Conservation (phyloP, 2,113 vertebrate species). For the Sterrhoptilus dennistouni region DNA sequence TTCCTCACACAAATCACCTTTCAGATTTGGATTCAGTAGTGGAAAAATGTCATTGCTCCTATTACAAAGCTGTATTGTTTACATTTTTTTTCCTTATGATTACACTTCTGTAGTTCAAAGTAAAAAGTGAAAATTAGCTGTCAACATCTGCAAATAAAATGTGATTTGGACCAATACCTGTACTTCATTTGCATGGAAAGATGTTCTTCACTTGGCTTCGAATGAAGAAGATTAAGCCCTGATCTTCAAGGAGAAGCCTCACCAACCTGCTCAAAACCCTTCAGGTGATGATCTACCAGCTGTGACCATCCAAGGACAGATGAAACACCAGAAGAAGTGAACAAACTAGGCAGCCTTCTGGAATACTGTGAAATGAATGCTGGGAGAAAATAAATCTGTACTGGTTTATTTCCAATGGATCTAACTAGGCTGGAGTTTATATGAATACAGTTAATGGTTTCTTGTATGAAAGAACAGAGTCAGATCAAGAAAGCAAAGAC, state of each 20-base stretch:
- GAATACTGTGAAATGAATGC: neutral
- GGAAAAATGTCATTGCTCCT: neutral
- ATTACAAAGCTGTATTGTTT: neutral
- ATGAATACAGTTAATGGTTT: neutral
- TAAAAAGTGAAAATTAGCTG: neutral
- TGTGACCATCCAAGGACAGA: neutral
- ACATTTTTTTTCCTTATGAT: neutral
- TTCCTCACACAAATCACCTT: neutral
- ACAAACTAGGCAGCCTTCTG: neutral
- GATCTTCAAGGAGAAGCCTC: neutral
- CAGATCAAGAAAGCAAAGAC: neutral
- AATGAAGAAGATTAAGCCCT: neutral
- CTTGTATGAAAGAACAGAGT: neutral
- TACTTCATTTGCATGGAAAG: neutral
- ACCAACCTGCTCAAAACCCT: neutral
- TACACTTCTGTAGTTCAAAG: neutral
- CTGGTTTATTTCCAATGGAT: neutral
- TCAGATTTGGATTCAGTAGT: neutral
- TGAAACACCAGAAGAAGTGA: neutral
- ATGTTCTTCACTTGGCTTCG: neutral
- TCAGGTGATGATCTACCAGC: neutral
- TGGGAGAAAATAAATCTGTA: neutral
- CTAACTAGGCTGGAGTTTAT: neutral
- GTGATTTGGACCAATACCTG: rapidly evolving
- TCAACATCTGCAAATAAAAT: neutral